A percentile compares a stretch with the other conserved stretches of the same genome.
These are phyloP conservation scores for Holacanthella duospinosa DNA, from an alignment of 2,888 invertebrate genomes.

Conservation along the genomic window DNA sequence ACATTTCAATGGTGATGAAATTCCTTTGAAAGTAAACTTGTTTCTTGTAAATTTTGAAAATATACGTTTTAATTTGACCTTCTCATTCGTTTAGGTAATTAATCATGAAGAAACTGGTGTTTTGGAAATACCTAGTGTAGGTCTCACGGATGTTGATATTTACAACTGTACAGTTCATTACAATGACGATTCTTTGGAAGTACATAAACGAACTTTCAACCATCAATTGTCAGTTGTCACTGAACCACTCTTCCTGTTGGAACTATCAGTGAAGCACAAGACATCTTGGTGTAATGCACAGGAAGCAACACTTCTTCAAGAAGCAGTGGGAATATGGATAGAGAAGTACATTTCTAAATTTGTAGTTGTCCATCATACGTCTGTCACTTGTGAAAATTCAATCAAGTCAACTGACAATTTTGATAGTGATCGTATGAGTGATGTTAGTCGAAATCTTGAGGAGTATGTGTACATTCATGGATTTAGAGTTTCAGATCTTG, in stretches of 20 bases:
- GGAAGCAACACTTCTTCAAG: neutral
- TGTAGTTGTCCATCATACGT: neutral
- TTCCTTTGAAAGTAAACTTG: slow-evolving; percentile 10
- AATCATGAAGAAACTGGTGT: slow-evolving; percentile 4
- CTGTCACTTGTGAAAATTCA: neutral
- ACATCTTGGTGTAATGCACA: slow-evolving; percentile 6
- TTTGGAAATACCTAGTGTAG: slow-evolving; percentile 10
- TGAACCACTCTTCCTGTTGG: slow-evolving; percentile 16
- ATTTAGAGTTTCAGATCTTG: neutral
- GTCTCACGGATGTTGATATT: slow-evolving; percentile 15
- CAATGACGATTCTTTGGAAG: neutral
- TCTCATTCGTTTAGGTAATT: slow-evolving; percentile 1
- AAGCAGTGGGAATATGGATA: neutral
- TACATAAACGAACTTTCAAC: neutral
- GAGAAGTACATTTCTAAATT: neutral
- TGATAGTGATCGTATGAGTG: too few relatives aligned
- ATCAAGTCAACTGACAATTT: neutral
- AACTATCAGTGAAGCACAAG: neutral
- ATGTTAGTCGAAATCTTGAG: too few relatives aligned
- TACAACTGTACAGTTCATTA: slow-evolving; percentile 14
- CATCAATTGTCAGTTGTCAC: slow-evolving; percentile 21
- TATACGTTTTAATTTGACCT: neutral
- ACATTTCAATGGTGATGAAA: slow-evolving; percentile 16
- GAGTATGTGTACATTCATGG: neutral
- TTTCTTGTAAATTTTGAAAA: too few relatives aligned